A percentile compares a stretch with the other conserved stretches of the same genome.
phyloP scores from a whole-genome alignment of 2,113 vertebrate species.

The Nerophis ophidion region DNA sequence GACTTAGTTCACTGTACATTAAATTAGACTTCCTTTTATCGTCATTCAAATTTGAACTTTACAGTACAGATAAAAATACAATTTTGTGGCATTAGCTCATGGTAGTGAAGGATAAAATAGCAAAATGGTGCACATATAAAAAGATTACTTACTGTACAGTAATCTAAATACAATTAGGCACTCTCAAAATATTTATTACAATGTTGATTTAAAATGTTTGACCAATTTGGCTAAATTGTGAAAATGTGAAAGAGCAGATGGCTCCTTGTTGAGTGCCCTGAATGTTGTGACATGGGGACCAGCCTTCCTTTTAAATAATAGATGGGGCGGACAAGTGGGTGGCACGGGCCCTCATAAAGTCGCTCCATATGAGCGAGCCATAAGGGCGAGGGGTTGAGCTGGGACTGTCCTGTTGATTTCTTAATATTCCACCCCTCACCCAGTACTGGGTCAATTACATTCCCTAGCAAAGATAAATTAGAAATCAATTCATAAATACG shows the following conservation, averaged over 20 bases:
- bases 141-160: no score
- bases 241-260: slow-evolving; percentile 39
- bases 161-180: no score
- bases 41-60: no score
- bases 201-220: neutral
- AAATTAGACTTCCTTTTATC: no score
- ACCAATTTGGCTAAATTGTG: neutral
- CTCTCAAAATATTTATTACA: no score
- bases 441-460: slow-evolving; percentile 23
- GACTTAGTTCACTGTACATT: no score
- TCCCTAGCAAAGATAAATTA: slow-evolving; percentile 28
- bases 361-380: slow-evolving; percentile 28
- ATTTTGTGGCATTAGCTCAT: no score
- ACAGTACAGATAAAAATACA: no score
- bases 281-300: slow-evolving; percentile 44
- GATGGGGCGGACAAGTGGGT: slow-evolving; percentile 33
- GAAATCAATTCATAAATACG: slow-evolving; percentile 30
- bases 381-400: neutral
- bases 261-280: slow-evolving; percentile 21
- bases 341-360: slow-evolving; percentile 47
- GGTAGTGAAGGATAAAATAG: no score
- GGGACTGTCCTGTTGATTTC: slow-evolving; percentile 33
- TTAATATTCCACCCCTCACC: slow-evolving; percentile 23
- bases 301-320: slow-evolving; percentile 55
- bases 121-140: no score